Conservation (phyloP, 2,888 invertebrate genomes). For the Acanthoscelides obtectus region DNA sequence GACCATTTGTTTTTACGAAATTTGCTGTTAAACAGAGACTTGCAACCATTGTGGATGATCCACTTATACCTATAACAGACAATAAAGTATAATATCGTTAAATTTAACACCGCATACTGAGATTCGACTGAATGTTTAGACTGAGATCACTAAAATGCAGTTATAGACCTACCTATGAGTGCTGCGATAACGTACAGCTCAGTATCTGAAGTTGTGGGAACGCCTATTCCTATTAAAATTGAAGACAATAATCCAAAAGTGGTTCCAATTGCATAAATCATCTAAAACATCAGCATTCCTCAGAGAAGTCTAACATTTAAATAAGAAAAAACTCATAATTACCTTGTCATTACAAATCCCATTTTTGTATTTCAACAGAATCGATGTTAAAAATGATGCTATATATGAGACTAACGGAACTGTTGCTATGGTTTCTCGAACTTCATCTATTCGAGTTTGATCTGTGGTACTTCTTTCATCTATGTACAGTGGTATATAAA, state of each 20-base stretch:
- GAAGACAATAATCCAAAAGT: constrained; percentile 24
- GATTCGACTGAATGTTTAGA: too few species aligned
- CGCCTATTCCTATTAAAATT: constrained; percentile 27
- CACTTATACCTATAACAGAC: constrained; percentile 62
- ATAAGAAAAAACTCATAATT: too few species aligned
- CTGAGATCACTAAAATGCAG: too few species aligned
- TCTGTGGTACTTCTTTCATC: constrained; percentile 56
- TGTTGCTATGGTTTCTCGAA: constrained; percentile 65
- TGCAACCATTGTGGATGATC: constrained; percentile 82
- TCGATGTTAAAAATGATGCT: constrained; percentile 74
- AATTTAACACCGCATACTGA: too few species aligned
- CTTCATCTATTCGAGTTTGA: constrained; percentile 21
- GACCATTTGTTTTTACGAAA: constrained; percentile 79
- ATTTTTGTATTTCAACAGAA: constrained; percentile 65
- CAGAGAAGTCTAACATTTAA: too few species aligned
- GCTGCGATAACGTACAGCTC: constrained; percentile 44
- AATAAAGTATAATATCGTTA: too few species aligned
- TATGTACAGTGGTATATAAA: constrained; percentile 84
- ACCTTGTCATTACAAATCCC: constrained; percentile 67
- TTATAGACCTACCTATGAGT: constrained; percentile 50
- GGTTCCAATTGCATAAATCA: constrained; percentile 53
- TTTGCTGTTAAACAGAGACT: constrained; percentile 87
- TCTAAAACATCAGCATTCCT: too few species aligned
- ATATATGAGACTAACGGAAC: constrained; percentile 72
- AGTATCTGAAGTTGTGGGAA: constrained; percentile 25